Conservation (phyloP, 1,140 invertebrate species). For the Ceratosolen fusciceps region DNA sequence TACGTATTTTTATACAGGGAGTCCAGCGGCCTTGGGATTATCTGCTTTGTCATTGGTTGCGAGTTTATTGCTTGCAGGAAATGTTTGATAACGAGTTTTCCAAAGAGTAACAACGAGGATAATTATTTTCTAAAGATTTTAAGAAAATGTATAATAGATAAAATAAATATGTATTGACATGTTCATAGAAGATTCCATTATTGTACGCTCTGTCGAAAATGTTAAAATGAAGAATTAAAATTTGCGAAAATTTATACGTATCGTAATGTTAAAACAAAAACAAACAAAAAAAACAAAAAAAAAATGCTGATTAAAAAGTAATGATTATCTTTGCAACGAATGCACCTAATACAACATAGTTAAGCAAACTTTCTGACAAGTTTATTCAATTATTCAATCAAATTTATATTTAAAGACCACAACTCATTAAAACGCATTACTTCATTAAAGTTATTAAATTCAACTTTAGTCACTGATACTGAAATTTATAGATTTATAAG, state of each 20-base stretch:
- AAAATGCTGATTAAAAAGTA: slow-evolving; percentile 24
- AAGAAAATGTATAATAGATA: slow-evolving; percentile 22
- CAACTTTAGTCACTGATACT: too few relatives aligned
- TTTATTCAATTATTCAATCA: neutral
- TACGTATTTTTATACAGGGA: slow-evolving; percentile 46
- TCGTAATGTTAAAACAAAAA: too few relatives aligned
- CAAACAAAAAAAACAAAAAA: too few relatives aligned
- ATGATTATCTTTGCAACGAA: slow-evolving; percentile 29
- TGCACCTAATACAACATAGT: slow-evolving; percentile 19
- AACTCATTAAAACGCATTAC: neutral
- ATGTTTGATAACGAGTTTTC: slow-evolving; percentile 11
- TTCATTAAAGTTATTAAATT: too few relatives aligned
- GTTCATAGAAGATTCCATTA: slow-evolving; percentile 15
- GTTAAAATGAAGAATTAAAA: neutral
- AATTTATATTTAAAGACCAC: neutral
- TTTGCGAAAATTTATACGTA: too few relatives aligned
- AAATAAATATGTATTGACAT: slow-evolving; percentile 13
- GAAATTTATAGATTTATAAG: neutral
- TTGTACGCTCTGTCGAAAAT: neutral
- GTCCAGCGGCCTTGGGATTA: slow-evolving; percentile 32
- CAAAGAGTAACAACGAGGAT: neutral
- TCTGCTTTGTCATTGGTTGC: slow-evolving; percentile 41
- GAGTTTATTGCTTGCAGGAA: slow-evolving; percentile 39
- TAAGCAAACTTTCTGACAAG: neutral
- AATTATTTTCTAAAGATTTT: slow-evolving; percentile 25